Evolutionary conservation across 2,888 invertebrate species (phyloP).

Genomic region (Aphidoletes aphidimyza): DNA sequence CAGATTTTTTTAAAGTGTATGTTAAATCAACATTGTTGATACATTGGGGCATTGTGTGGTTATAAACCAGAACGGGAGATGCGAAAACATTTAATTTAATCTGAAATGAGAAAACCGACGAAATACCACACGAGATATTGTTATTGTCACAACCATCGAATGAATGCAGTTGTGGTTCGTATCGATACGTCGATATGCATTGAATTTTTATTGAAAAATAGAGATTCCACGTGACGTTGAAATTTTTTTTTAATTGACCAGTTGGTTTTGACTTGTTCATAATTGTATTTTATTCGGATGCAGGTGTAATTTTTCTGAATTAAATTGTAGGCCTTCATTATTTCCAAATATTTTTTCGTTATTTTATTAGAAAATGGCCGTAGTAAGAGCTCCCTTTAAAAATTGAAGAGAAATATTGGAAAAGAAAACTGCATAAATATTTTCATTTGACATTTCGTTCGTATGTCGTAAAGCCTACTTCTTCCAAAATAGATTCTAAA

Average conservation of each 20-base stretch:
- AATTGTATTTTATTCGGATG: background rate
- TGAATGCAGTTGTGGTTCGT: background rate
- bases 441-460: too few relatives aligned
- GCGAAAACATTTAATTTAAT: background rate
- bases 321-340: too few relatives aligned
- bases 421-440: too few relatives aligned
- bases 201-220: slow-evolving; percentile 1
- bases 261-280: background rate
- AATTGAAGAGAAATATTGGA: too few relatives aligned
- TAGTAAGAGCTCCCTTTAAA: too few relatives aligned
- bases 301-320: background rate
- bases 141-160: slow-evolving; percentile 38
- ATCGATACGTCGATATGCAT: background rate
- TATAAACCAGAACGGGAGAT: background rate
- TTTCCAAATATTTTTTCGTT: too few relatives aligned
- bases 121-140: background rate
- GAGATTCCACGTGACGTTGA: background rate
- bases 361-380: too few relatives aligned
- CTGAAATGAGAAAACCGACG: slow-evolving; percentile 25
- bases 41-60: background rate
- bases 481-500: too few relatives aligned
- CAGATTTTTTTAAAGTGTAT: background rate
- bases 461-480: too few relatives aligned
- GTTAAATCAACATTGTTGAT: background rate
- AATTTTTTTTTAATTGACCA: background rate